Conservation (phyloP, 1,140 invertebrate species). For the Bombus affinis region DNA sequence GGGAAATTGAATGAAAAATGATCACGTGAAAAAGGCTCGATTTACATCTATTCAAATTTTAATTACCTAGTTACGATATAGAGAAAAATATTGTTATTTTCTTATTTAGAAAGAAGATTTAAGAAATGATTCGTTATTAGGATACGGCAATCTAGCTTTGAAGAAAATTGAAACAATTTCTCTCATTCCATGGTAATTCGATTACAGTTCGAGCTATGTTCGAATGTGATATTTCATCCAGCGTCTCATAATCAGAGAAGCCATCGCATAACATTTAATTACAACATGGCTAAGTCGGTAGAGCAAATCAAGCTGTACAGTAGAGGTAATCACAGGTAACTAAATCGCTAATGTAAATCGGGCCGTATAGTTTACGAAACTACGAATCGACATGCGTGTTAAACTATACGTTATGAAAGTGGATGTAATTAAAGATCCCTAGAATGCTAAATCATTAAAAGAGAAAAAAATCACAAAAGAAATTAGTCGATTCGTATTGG, state of each 20-base stretch:
- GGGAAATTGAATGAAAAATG: too few species aligned
- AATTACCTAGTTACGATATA: neutral
- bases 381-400: neutral
- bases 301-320: neutral
- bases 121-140: neutral
- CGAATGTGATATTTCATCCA: neutral
- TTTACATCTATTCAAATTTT: neutral
- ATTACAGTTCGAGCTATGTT: neutral
- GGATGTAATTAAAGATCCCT: neutral
- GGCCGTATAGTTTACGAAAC: neutral
- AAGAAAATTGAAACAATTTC: neutral
- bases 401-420: neutral
- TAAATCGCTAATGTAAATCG: slow-evolving; percentile 24
- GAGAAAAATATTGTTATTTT: neutral
- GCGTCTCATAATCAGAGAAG: neutral
- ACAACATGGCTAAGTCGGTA: neutral
- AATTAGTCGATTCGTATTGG: slow-evolving; percentile 10
- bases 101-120: neutral
- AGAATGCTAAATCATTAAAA: neutral
- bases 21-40: neutral
- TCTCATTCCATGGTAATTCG: neutral
- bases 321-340: neutral
- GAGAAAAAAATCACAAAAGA: neutral
- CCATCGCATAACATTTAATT: slow-evolving; percentile 11
- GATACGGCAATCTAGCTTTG: neutral